These are phyloP conservation scores for Habroteleia sp. DNA, from an alignment of 2,888 invertebrate genomes.

Conservation along the genomic window DNA sequence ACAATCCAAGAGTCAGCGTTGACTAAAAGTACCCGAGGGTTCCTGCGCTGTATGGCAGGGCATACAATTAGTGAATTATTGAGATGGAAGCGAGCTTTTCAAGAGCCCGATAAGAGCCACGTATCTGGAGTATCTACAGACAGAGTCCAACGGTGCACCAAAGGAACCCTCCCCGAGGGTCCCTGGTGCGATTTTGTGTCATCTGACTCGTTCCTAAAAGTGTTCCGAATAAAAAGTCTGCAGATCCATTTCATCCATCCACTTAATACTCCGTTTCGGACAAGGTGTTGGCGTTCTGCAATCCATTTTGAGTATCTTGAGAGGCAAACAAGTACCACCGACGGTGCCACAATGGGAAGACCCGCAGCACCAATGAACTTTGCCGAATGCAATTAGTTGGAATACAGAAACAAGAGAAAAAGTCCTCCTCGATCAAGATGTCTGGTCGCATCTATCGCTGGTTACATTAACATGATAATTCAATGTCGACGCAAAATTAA, in stretches of 20 bases:
- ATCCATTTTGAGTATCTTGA: too few relatives aligned
- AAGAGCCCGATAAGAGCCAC: slow-evolving; percentile 57
- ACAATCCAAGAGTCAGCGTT: slow-evolving; percentile 2
- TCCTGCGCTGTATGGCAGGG: slow-evolving; percentile 43
- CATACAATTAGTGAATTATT: slow-evolving; percentile 68
- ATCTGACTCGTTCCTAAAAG: slow-evolving; percentile 21
- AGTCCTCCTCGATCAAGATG: slow-evolving; percentile 29
- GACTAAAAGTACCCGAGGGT: slow-evolving; percentile 5
- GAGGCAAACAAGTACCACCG: too few relatives aligned
- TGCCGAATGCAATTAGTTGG: slow-evolving; percentile 5
- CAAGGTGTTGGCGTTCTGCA: neutral
- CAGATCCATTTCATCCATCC: neutral
- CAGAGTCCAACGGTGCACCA: slow-evolving; percentile 26
- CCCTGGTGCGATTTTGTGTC: slow-evolving; percentile 22
- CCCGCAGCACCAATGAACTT: neutral
- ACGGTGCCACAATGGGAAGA: neutral
- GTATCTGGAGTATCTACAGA: slow-evolving; percentile 57
- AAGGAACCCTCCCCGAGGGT: slow-evolving; percentile 18
- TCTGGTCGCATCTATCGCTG: slow-evolving; percentile 30
- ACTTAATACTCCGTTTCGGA: slow-evolving; percentile 3
- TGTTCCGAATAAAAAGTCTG: slow-evolving; percentile 3
- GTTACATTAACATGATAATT: slow-evolving; percentile 43
- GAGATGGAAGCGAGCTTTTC: slow-evolving; percentile 58
- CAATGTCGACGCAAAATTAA: slow-evolving; percentile 30
- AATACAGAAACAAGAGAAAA: slow-evolving; percentile 16